Base-by-base conservation (phyloP, 2,113 vertebrate species). In the Ailurus styani region DNA sequence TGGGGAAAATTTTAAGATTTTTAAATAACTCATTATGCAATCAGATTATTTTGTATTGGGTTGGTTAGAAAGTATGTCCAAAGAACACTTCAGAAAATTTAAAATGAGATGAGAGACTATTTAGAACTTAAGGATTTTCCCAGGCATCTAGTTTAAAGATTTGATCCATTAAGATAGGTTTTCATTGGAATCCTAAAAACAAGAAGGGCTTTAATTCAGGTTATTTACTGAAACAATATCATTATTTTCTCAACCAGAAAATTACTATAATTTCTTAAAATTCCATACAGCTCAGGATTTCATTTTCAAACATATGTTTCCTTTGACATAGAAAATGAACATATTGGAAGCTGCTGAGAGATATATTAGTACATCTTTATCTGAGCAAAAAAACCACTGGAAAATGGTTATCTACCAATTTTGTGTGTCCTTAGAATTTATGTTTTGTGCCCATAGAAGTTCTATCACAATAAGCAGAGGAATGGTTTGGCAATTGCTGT, bases 221-320 rank as follows among this genome's bases (percentile, higher is more conserved):
- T 91, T 94, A 94, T 85, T 96, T 95, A 18, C 40, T 87, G 68
- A 95, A 96, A 73, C 83, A 96, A 81, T 87, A 6, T 84, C 95
- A 97, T 96, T 97, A 96, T 91, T 95, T 97, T 68, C 42, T 97
- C 52, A 84, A 68, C 47, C 73, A 95, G 93, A 96, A 97, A 96
- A 97, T 96, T 68, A 95, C 90, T 96, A 3, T 93, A 93, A 96
- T 96, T 98, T 91, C 79, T 95, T 84, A 93, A 97, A 91, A 17
- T 82, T 21, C 68, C 31, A 70, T 54, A 14, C 57, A 94, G 29
- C 17, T 84, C 47, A 94, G 29, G 40, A 84, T 85, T 91, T 93
- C 27, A 68, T 91, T 91, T 90, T 96, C 75, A 68, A 68, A 37
- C 66, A 90, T 90, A 75, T 78, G 15, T 75, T 83, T 81, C 29